These are phyloP conservation scores for Platycnemis pennipes DNA, from an alignment of 2,888 invertebrate species.

Conservation along the genomic window DNA sequence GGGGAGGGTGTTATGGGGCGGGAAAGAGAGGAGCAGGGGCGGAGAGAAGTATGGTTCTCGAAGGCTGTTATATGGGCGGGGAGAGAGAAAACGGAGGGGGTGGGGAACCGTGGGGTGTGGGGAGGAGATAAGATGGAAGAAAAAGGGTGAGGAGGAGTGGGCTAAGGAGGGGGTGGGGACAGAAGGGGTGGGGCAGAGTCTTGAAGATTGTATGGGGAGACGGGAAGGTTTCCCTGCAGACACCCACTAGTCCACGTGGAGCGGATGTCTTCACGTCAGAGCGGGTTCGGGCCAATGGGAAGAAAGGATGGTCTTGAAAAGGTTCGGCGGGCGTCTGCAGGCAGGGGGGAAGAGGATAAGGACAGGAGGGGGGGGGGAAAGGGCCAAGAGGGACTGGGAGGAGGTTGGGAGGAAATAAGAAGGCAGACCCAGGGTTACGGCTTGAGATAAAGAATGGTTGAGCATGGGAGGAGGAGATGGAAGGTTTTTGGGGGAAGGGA, in stretches of 20 bases:
- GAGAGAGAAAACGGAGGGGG: neutral
- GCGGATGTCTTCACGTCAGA: slow-evolving; percentile 58
- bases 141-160: neutral
- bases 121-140: neutral
- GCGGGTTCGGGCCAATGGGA: slow-evolving; percentile 58
- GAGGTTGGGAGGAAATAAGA: slow-evolving; percentile 26
- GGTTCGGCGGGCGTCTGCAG: slow-evolving; percentile 40
- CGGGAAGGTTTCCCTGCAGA: neutral
- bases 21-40: neutral
- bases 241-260: slow-evolving; percentile 65
- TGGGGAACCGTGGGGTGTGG: neutral
- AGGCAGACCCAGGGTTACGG: slow-evolving; percentile 61
- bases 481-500: too few relatives aligned
- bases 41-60: slow-evolving; percentile 58
- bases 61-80: slow-evolving; percentile 63
- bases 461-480: slow-evolving; percentile 19
- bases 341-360: neutral
- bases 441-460: slow-evolving; percentile 67
- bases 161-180: neutral
- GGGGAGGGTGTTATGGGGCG: neutral
- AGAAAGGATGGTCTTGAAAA: slow-evolving; percentile 66
- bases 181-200: neutral
- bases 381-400: neutral
- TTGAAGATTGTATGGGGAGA: slow-evolving; percentile 57
- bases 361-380: neutral